Evolutionary conservation across 1,140 invertebrate species (phyloP), one percentile per base, ranked within the genome.

Genomic region (Platyscapa corneri): DNA sequence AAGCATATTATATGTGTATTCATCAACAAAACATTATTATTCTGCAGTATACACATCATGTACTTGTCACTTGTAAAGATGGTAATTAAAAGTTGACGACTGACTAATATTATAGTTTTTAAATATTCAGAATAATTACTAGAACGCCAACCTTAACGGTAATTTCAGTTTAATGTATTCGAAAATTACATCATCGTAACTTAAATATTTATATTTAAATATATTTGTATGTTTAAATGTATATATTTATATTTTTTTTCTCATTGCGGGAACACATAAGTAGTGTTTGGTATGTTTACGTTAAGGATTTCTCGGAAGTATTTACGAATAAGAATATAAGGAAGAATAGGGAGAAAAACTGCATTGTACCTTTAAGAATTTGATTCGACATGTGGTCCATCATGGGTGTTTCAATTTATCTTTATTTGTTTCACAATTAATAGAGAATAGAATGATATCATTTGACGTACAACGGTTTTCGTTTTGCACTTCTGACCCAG

Each of bases 401-500:
- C n/a, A n/a, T 23, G 23, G 23, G 7, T 27, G 5, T 3, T 37
- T 39, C 67, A n/a, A 34, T 20, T 18, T 1, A 30, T 77, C 18
- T 37, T 79, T 37, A 65, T 32, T 34, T 65, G 37, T 60, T 77
- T 83, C 74, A 42, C 72, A 65, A 49, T 83, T 83, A 65, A 12
- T 53, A 64, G 74, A 20, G 74, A 60, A 37, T n/a, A 76, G 39
- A 42, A 75, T 37, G 5, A 75, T 82, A 34, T 42, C 39, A 37
- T 10, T 27, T n/a, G 42, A 30, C 23, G 42, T 18, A 23, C 37
- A 8, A n/a, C 56, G 27, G 23, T 64, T 79, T 30, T 60, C 60
- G 83, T 79, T 84, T 84, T 60, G 78, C 78, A 65, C 78, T 32
- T 84, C 49, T 85, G 83, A 80, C 83, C 83, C 67, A 85, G 65